These are phyloP conservation scores for Nomada hirtipes DNA, from an alignment of 2,888 invertebrate species.

Conservation along the genomic window DNA sequence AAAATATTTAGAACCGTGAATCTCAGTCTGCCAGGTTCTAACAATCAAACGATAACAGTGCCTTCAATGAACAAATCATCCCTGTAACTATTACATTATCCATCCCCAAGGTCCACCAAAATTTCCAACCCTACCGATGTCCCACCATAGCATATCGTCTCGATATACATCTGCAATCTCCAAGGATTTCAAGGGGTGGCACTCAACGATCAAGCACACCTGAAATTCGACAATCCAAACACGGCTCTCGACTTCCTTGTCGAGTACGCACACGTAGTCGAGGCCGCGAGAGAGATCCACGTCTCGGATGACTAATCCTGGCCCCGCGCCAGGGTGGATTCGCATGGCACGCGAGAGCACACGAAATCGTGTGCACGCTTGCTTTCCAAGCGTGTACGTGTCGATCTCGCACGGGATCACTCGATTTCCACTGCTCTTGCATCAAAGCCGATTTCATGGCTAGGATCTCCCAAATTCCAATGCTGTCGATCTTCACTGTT, in stretches of 20 bases:
- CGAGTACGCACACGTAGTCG: constrained; percentile 52
- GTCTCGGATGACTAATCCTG: constrained; percentile 74
- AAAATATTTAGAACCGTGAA: too few relatives aligned
- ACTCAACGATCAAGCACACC: constrained; percentile 29
- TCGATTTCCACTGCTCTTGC: not conserved
- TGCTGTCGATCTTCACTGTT: not conserved
- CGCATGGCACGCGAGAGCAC: constrained; percentile 21
- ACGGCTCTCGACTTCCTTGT: constrained; percentile 47
- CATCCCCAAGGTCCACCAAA: too few relatives aligned
- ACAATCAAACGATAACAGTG: too few relatives aligned
- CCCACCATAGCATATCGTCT: not conserved
- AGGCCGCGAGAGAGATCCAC: constrained; percentile 54
- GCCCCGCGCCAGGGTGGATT: constrained; percentile 64
- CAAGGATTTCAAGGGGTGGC: not conserved
- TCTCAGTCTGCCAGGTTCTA: too few relatives aligned
- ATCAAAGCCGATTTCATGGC: constrained; percentile 16
- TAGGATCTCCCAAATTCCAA: not conserved
- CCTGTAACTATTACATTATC: too few relatives aligned
- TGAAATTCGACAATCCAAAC: constrained; percentile 65
- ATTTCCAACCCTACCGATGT: not conserved
- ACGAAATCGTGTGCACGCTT: constrained; percentile 13
- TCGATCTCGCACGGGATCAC: not conserved
- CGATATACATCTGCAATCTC: constrained; percentile 4
- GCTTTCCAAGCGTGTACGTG: constrained; percentile 21
- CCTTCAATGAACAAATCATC: too few relatives aligned